Conservation (phyloP, 1,140 invertebrate genomes). For the Euwallacea similis region DNA sequence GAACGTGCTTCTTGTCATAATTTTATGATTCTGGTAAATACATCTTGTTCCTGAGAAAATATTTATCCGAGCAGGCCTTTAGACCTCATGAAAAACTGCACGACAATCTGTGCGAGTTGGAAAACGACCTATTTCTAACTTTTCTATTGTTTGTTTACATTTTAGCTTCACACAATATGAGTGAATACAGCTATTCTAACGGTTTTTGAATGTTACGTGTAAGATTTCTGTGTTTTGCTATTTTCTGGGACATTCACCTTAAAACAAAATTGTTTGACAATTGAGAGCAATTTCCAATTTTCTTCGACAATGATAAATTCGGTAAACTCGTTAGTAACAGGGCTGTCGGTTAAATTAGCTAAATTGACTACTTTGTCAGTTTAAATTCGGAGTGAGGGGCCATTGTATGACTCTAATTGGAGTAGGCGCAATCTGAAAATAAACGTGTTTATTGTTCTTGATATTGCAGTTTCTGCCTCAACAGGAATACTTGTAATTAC, state of each 20-base stretch:
- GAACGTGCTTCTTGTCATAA: conserved; percentile 17
- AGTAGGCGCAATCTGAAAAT: conserved; percentile 9
- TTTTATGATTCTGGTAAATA: conserved; percentile 12
- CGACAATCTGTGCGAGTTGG: conserved; percentile 1
- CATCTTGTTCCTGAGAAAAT: conserved; percentile 10
- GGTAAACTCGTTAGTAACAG: conserved; percentile 1
- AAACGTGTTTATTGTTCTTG: background rate
- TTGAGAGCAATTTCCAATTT: conserved; percentile 16
- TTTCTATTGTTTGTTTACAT: conserved; percentile 1
- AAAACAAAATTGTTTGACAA: background rate
- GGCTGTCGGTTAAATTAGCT: conserved; percentile 1
- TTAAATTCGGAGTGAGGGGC: background rate
- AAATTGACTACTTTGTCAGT: conserved; percentile 12
- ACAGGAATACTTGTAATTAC: background rate
- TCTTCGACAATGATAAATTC: conserved; percentile 11
- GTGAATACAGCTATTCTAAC: no score
- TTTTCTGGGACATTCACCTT: background rate
- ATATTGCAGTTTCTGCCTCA: background rate
- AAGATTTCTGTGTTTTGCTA: no score
- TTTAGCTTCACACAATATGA: background rate
- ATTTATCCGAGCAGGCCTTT: background rate
- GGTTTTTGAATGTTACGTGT: no score
- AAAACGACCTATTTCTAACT: conserved; percentile 4
- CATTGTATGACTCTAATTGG: conserved; percentile 5
- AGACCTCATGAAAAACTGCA: background rate